Conservation (phyloP, 2,113 vertebrate species). For the Girardinichthys multiradiatus region DNA sequence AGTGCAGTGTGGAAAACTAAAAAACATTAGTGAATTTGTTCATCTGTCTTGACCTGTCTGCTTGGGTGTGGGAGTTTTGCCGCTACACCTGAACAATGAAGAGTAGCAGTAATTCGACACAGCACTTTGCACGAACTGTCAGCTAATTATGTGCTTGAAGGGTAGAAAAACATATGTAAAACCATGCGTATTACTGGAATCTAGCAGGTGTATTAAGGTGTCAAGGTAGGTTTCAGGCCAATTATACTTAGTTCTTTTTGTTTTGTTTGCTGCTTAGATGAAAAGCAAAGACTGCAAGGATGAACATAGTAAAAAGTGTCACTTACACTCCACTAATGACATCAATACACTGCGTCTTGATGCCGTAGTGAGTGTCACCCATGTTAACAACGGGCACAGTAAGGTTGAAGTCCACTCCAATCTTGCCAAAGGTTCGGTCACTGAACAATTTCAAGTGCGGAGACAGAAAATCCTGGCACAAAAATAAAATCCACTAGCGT, state of each 20-base stretch:
- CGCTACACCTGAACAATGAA: slow-evolving; percentile 20
- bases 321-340: slow-evolving; percentile 92
- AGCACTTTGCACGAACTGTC: slow-evolving; percentile 2
- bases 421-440: slow-evolving; percentile 86
- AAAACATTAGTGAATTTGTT: slow-evolving; percentile 28
- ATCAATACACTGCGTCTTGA: slow-evolving; percentile 87
- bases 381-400: slow-evolving; percentile 86
- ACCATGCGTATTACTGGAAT: neutral
- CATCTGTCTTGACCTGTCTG: slow-evolving; percentile 59
- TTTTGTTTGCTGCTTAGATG: neutral
- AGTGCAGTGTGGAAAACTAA: slow-evolving; percentile 27
- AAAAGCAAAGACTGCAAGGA: neutral
- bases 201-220: neutral
- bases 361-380: slow-evolving; percentile 87
- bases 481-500: neutral
- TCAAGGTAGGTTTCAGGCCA: neutral
- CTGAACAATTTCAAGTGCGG: slow-evolving; percentile 91
- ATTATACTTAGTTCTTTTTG: neutral
- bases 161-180: neutral
- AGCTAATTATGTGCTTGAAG: neutral
- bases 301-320: neutral
- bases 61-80: slow-evolving; percentile 38
- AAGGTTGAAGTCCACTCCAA: slow-evolving; percentile 86
- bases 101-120: neutral
- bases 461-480: slow-evolving; percentile 84